A percentile compares a stretch with the other conserved stretches of the same genome.
Conservation (phyloP, 2,888 invertebrate species). For the Limnephilus rhombicus region DNA sequence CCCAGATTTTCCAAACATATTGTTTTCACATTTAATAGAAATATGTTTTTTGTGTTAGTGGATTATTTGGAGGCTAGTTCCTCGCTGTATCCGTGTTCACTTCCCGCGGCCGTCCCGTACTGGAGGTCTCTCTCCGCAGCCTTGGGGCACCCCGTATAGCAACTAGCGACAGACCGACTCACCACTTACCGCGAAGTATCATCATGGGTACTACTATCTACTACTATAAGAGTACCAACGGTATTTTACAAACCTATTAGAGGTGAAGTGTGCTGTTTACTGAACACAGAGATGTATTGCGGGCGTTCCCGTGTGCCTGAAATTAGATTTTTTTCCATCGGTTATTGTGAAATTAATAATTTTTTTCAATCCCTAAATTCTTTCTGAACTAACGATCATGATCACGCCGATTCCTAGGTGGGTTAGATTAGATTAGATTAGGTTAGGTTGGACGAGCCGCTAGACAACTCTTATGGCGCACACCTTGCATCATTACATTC, state of each 20-base stretch:
- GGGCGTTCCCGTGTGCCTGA: neutral
- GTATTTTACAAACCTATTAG: neutral
- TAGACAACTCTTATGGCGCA: too few relatives aligned
- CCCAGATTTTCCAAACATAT: too few relatives aligned
- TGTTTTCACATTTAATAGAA: too few relatives aligned
- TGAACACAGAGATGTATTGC: neutral
- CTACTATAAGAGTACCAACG: neutral
- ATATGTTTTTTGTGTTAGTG: too few relatives aligned
- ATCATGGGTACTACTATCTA: neutral
- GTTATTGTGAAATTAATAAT: neutral
- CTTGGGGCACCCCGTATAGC: conserved; percentile 15
- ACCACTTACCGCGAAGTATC: too few relatives aligned
- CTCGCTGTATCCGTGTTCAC: neutral
- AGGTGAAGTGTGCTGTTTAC: neutral
- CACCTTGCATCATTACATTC: too few relatives aligned
- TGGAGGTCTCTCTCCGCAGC: neutral
- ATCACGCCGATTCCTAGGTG: too few relatives aligned
- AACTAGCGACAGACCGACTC: neutral
- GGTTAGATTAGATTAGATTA: too few relatives aligned
- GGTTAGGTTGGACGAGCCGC: too few relatives aligned
- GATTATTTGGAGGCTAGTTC: too few relatives aligned
- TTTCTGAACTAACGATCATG: too few relatives aligned
- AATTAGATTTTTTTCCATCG: neutral
- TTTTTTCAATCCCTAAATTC: too few relatives aligned
- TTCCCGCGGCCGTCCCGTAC: neutral